These are phyloP conservation scores for Tupiocoris notatus DNA, from an alignment of 2,888 invertebrate genomes.

Conservation along the genomic window DNA sequence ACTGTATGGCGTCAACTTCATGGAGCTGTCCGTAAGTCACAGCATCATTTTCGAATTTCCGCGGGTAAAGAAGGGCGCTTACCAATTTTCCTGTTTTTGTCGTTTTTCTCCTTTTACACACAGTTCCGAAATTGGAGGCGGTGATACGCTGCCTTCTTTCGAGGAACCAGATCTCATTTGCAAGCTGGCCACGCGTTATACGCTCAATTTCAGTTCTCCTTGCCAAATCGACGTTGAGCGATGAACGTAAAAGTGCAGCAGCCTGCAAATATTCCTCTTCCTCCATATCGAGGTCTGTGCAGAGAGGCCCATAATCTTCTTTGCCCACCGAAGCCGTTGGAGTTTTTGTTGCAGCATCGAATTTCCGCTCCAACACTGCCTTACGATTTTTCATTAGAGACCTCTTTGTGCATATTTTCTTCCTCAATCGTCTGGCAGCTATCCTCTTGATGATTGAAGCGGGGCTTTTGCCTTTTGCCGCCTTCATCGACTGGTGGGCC, in stretches of 20 bases:
- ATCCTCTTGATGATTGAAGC: neutral
- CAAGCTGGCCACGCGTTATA: too few species aligned
- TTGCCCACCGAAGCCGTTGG: neutral
- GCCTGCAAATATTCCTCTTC: constrained; percentile 5
- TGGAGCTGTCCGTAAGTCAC: neutral
- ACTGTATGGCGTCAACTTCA: neutral
- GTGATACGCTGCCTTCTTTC: too few species aligned
- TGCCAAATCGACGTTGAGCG: neutral
- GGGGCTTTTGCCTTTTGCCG: constrained; percentile 9
- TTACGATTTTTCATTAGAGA: neutral
- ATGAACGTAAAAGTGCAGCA: neutral
- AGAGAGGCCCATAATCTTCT: constrained; percentile 36
- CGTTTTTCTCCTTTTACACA: neutral
- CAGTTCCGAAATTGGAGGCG: too few species aligned
- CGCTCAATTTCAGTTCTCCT: too few species aligned
- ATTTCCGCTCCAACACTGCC: neutral
- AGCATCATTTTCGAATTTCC: too few species aligned
- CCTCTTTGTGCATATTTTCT: neutral
- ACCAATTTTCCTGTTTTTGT: neutral
- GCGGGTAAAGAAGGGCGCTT: too few species aligned
- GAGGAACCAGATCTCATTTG: neutral
- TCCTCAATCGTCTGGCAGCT: neutral
- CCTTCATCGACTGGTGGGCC: neutral
- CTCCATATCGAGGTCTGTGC: constrained; percentile 36
- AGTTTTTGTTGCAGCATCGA: neutral